Evolutionary conservation across 2,888 invertebrate species (phyloP).

Genomic region (Nezara viridula): DNA sequence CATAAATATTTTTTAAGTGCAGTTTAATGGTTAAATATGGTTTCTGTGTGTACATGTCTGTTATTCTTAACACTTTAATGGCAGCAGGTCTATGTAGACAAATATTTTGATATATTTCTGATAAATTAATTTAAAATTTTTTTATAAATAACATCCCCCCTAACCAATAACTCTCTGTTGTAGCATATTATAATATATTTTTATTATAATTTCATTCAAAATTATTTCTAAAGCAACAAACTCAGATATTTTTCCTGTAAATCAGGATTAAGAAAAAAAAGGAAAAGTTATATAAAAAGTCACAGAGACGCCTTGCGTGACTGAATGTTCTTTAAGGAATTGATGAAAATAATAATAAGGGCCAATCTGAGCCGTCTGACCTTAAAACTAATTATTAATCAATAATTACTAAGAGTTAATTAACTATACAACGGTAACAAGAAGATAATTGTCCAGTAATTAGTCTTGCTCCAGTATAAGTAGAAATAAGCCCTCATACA

Average conservation of each 20-base stretch:
- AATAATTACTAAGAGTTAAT: background rate
- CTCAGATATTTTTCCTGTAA: background rate
- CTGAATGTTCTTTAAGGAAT: background rate
- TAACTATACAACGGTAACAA: background rate
- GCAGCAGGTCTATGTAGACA: too few relatives aligned
- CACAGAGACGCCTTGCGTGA: background rate
- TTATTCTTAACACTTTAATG: too few relatives aligned
- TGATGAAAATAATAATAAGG: background rate
- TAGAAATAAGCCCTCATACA: background rate
- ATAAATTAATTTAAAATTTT: too few relatives aligned
- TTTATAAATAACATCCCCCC: too few relatives aligned
- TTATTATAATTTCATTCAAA: background rate
- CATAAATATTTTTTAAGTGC: too few relatives aligned
- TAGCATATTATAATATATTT: background rate
- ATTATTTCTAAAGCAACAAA: background rate
- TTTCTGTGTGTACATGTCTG: too few relatives aligned
- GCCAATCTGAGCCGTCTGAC: background rate
- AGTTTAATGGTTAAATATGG: too few relatives aligned
- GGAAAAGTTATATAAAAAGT: background rate
- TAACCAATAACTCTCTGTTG: too few relatives aligned
- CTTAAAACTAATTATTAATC: background rate
- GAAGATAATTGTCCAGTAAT: background rate
- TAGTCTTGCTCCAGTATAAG: background rate
- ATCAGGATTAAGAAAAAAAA: background rate
- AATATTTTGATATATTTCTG: too few relatives aligned